Evolutionary conservation across 2,113 vertebrate species (phyloP).

Genomic region (Camelus dromedarius): DNA sequence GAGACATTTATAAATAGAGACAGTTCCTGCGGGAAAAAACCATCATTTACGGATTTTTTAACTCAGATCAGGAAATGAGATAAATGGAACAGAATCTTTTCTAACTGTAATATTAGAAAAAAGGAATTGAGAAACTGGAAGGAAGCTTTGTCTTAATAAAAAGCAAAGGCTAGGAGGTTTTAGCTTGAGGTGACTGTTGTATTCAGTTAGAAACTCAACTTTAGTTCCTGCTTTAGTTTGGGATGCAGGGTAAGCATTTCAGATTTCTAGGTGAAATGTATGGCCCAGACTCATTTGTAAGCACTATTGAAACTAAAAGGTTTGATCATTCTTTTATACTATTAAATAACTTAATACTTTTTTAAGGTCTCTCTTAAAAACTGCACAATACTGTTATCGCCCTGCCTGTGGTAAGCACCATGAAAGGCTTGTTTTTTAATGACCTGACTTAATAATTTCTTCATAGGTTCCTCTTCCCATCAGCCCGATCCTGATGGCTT

Average conservation of each 20-base stretch:
- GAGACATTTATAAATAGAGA: not conserved
- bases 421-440: not conserved
- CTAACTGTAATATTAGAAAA: not conserved
- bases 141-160: not conserved
- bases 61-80: not conserved
- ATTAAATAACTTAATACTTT: not conserved
- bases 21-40: not conserved
- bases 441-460: constrained; percentile 71
- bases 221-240: not conserved
- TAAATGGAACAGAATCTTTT: not conserved
- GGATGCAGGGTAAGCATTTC: not conserved
- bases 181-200: not conserved
- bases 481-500: constrained; percentile 94
- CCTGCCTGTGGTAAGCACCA: not conserved
- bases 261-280: not conserved
- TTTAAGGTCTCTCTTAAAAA: not conserved
- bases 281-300: not conserved
- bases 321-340: not conserved
- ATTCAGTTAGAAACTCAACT: not conserved
- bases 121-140: not conserved
- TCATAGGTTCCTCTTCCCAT: constrained; percentile 91
- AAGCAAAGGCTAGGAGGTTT: not conserved
- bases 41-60: not conserved
- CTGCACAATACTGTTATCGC: not conserved
- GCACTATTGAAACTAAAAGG: not conserved